phyloP scores from a whole-genome alignment of 2,888 invertebrate species.

The Euzetes globulus region DNA sequence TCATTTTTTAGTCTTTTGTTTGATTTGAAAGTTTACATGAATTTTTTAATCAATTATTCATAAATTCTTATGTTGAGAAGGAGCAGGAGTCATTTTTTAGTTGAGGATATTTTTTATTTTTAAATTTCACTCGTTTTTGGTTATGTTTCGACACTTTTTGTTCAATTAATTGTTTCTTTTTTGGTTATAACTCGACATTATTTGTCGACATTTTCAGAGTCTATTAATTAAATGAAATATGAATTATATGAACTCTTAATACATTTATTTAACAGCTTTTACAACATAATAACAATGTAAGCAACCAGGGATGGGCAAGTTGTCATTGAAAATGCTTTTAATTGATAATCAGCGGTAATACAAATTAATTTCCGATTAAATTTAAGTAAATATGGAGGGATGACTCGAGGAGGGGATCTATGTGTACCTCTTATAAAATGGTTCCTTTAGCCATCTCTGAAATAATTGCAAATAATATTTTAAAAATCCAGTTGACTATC shows the following conservation, averaged over 20 bases:
- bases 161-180: background rate
- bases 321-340: too few species aligned
- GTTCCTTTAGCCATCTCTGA: too few species aligned
- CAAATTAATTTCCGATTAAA: too few species aligned
- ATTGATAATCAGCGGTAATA: too few species aligned
- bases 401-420: too few species aligned
- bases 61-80: background rate
- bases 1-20: background rate
- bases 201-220: background rate
- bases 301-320: too few species aligned
- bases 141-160: background rate
- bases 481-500: too few species aligned
- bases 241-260: background rate
- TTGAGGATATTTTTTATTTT: background rate
- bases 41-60: background rate
- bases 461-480: too few species aligned
- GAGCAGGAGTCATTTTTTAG: background rate
- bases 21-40: background rate
- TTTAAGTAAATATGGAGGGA: too few species aligned
- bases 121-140: background rate
- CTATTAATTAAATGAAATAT: background rate
- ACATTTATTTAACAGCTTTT: background rate
- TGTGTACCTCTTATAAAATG: too few species aligned
- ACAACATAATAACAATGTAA: too few species aligned
- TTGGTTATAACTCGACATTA: background rate